These are phyloP conservation scores for Harpagifer antarcticus DNA, from an alignment of 2,797 vertebrate genomes.

Conservation along the genomic window DNA sequence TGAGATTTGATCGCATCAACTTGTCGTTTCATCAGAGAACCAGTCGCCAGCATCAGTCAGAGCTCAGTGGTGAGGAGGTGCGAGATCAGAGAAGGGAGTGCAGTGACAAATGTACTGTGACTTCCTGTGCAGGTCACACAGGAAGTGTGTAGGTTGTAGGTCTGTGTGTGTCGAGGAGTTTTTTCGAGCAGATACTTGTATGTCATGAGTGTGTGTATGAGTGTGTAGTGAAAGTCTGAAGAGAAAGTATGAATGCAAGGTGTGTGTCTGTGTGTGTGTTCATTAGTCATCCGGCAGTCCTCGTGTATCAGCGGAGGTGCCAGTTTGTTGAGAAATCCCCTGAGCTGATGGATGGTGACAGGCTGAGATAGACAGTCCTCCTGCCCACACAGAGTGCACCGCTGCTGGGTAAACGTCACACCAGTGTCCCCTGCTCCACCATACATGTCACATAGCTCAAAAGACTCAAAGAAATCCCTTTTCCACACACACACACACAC, in stretches of 20 bases:
- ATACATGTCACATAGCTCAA: conserved; percentile 35
- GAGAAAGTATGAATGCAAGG: too few species aligned
- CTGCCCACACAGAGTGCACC: conserved; percentile 66
- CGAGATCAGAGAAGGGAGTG: conserved; percentile 27
- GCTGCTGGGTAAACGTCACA: conserved; percentile 30
- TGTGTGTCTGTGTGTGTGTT: neutral
- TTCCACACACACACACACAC: neutral
- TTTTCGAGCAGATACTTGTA: neutral
- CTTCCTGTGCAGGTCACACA: conserved; percentile 50
- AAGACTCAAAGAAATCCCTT: neutral
- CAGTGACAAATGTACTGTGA: conserved; percentile 57
- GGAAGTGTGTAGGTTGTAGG: conserved; percentile 41
- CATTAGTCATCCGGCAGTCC: conserved; percentile 64
- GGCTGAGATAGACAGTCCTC: conserved; percentile 46
- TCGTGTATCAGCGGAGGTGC: conserved; percentile 60
- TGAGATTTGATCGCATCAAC: neutral
- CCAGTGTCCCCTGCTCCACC: conserved; percentile 6
- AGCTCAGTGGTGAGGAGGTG: conserved; percentile 43
- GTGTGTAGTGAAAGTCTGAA: too few species aligned
- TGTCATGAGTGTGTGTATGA: too few species aligned
- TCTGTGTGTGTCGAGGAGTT: neutral
- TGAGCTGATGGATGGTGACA: conserved; percentile 68
- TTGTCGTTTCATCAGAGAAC: too few species aligned
- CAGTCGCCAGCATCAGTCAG: conserved; percentile 32
- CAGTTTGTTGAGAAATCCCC: conserved; percentile 56